These are phyloP conservation scores for Geotrypetes seraphini DNA, from an alignment of 2,797 vertebrate genomes.

Conservation along the genomic window DNA sequence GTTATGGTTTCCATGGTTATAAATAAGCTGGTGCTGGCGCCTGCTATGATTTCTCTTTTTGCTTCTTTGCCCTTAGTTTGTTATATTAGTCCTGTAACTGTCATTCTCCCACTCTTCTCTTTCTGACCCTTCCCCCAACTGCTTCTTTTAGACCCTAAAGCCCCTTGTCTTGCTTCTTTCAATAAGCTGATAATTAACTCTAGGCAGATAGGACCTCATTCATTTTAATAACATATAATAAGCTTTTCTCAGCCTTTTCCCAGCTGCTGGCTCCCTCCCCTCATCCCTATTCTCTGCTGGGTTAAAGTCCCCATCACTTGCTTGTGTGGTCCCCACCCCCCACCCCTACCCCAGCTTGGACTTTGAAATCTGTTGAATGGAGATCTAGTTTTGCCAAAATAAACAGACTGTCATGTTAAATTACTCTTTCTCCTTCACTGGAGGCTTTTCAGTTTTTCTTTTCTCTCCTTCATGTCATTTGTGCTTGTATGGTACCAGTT, in stretches of 20 bases:
- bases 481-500: neutral
- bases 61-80: neutral
- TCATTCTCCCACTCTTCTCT: slow-evolving; percentile 1
- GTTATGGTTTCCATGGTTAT: neutral
- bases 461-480: neutral
- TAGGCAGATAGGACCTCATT: no score
- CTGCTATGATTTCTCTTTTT: neutral
- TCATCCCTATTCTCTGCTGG: neutral
- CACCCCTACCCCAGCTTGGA: slow-evolving; percentile 12
- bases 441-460: slow-evolving; percentile 21
- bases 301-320: slow-evolving; percentile 11
- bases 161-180: slow-evolving; percentile 13
- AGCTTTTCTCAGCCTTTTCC: neutral
- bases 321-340: slow-evolving; percentile 38
- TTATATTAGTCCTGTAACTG: neutral
- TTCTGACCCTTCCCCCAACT: neutral
- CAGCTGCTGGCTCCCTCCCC: neutral
- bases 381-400: slow-evolving; percentile 53
- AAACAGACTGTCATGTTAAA: slow-evolving; percentile 63
- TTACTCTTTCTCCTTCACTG: slow-evolving; percentile 40
- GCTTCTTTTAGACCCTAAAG: neutral
- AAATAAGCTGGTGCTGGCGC: slow-evolving; percentile 2
- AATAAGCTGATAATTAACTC: no score
- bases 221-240: no score
- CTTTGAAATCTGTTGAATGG: slow-evolving; percentile 55